Base-by-base conservation (phyloP, 2,888 invertebrate species). In the Altica lythri region DNA sequence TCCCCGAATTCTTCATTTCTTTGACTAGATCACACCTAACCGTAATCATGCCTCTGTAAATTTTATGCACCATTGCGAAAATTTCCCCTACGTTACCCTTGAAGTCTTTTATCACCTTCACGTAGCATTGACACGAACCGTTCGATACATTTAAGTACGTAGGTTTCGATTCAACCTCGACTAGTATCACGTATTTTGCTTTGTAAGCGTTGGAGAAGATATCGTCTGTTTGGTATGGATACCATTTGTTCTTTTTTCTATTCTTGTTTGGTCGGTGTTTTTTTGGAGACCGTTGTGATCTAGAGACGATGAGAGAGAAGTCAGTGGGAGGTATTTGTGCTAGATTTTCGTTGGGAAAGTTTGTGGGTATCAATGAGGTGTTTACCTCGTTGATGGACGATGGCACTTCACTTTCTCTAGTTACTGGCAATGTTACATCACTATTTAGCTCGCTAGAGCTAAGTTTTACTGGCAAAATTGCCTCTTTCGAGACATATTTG, bases 151-250 rank as follows among this genome's bases (percentile, higher is more conserved):
- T 57, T 27, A 27, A 27, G 6, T 27, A 27, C 43, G 38, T 40
- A 63, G 83, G 82, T 80, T 83, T 82, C 62, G 85, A 85, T 60
- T 83, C 72, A 53, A 83, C 85, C 69, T 83, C 83, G 56, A 85
- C 86, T 72, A 81, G 81, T 73, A 87, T 84, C 40, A 87, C 84
- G 48, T 84, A 84, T 61, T 83, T 82, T 59, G 86, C 85, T 59
- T 81, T 77, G 73, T 77, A 85, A 14, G 86, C 85, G 65, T 86
- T 78, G 68, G 84, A 82, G 42, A 83, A 81, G 52, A 85, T 81
- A 77, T 86, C 85, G 63, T 81, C 79, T 62, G 75, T 75, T 13
- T 70, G 72, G 19, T 59, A 60, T 6, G 59, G 55, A 27, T 46
- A 53, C 59, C 57, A 59, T 37, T 55, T 58, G 42, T 54, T 61